A percentile compares a stretch with the other conserved stretches of the same genome.
phyloP scores from a whole-genome alignment of 2,113 vertebrate species.

The Picathartes gymnocephalus region DNA sequence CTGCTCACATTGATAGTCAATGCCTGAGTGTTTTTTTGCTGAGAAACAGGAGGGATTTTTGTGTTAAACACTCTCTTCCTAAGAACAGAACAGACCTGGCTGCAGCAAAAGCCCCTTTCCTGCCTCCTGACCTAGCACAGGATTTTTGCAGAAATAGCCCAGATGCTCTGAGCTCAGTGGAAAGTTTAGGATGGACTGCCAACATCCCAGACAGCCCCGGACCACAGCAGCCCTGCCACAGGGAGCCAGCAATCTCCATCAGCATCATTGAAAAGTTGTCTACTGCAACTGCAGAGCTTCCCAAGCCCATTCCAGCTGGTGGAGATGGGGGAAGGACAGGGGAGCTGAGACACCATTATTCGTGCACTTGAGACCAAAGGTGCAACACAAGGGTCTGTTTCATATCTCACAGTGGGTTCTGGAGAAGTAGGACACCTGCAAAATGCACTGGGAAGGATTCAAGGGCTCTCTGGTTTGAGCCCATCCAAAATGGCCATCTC shows the following conservation, averaged over 20 bases:
- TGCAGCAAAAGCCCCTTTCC: conserved; percentile 16
- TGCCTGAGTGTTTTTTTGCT: background rate
- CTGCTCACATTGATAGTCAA: conserved; percentile 36
- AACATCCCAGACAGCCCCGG: background rate
- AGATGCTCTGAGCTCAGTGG: background rate
- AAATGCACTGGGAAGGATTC: background rate
- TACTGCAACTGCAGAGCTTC: background rate
- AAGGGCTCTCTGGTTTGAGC: background rate
- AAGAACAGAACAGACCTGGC: background rate
- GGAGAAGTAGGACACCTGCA: background rate
- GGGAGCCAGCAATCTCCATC: background rate
- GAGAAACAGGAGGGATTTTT: background rate
- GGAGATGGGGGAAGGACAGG: background rate
- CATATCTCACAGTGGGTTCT: accelerated
- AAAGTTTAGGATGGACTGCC: background rate
- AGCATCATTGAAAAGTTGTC: background rate
- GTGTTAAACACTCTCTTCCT: background rate
- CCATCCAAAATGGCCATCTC: background rate
- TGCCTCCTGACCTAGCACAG: background rate
- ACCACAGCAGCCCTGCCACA: background rate
- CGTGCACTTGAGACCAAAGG: background rate
- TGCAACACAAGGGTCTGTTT: background rate
- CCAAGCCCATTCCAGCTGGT: background rate
- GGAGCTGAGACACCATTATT: background rate
- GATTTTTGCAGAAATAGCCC: background rate